Conservation (phyloP, 2,113 vertebrate species). For the Callopanchax toddi region DNA sequence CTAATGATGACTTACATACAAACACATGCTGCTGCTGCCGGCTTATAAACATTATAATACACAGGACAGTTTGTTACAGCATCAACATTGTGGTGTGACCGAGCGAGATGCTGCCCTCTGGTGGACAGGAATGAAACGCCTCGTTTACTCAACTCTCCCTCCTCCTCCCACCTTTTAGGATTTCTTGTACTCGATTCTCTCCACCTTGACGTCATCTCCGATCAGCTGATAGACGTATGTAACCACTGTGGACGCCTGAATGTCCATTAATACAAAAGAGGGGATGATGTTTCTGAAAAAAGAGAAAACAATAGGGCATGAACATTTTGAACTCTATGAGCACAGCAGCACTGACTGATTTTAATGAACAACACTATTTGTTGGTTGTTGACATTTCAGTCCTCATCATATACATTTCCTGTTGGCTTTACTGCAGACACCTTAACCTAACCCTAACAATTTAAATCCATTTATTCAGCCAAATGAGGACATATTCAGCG, state of each 20-base stretch:
- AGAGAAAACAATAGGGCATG: conserved; percentile 17
- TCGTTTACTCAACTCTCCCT: conserved; percentile 9
- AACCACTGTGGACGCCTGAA: conserved; percentile 97
- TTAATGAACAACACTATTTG: too few species aligned
- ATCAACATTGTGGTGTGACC: conserved; percentile 45
- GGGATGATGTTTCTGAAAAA: conserved; percentile 94
- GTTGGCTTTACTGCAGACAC: too few species aligned
- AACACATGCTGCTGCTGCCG: conserved; percentile 63
- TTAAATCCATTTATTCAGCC: too few species aligned
- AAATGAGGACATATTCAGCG: too few species aligned
- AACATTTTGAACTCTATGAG: too few species aligned
- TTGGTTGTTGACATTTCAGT: too few species aligned
- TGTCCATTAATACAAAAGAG: conserved; percentile 99
- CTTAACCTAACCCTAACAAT: too few species aligned
- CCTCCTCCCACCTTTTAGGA: conserved; percentile 76
- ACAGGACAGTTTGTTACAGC: conserved; percentile 61
- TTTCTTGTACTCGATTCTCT: conserved; percentile 99
- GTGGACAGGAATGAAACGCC: conserved; percentile 77
- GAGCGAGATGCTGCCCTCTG: conserved; percentile 51
- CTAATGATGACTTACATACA: conserved; percentile 52
- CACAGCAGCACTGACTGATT: too few species aligned
- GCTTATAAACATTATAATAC: conserved; percentile 77
- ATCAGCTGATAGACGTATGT: conserved; percentile 99
- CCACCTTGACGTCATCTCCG: conserved; percentile 97
- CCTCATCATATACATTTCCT: too few species aligned